phyloP scores from a whole-genome alignment of 2,797 vertebrate genomes.

The Chiloscyllium punctatum region DNA sequence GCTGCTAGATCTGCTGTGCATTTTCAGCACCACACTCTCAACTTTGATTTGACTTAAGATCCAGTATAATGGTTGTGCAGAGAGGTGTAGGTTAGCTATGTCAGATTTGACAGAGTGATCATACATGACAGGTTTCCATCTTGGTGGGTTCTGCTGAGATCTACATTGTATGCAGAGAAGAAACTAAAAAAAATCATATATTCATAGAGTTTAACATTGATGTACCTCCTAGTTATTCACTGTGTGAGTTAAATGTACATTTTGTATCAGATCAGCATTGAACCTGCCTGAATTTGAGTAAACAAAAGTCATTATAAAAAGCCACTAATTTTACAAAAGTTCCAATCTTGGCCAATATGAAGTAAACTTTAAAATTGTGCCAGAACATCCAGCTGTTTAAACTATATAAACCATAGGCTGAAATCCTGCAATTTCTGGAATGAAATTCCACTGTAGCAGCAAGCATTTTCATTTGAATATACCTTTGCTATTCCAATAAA shows the following conservation, averaged over 20 bases:
- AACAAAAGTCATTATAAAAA: neutral
- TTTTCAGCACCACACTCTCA: no score
- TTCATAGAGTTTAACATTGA: neutral
- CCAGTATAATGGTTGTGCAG: neutral
- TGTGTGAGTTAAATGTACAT: neutral
- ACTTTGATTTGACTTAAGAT: neutral
- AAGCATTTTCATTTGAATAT: neutral
- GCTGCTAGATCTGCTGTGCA: no score
- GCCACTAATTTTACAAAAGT: no score
- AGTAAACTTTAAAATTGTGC: neutral
- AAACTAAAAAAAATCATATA: neutral
- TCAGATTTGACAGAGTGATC: neutral
- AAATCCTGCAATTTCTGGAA: neutral
- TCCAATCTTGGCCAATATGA: no score
- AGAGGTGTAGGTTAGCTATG: neutral
- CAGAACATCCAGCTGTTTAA: neutral
- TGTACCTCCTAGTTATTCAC: neutral
- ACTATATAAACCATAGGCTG: neutral
- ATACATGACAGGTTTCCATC: neutral
- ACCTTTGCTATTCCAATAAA: no score
- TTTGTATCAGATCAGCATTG: neutral
- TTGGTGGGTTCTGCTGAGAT: neutral
- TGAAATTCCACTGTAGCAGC: neutral
- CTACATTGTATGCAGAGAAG: neutral
- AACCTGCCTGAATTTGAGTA: neutral